Evolutionary conservation across 2,888 invertebrate genomes (phyloP).

Genomic region (Bellardia pandia): DNA sequence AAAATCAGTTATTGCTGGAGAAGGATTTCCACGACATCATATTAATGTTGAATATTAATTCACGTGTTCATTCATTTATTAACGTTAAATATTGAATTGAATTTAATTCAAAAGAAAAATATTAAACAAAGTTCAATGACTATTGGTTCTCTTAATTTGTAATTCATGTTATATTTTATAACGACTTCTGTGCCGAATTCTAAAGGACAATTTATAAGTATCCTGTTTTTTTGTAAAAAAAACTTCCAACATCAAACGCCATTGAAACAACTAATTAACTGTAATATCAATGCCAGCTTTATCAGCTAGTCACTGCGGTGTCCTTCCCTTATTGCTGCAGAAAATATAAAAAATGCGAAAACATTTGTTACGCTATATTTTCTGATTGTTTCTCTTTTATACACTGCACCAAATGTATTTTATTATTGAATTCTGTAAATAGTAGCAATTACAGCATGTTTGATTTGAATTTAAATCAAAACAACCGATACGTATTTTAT

Average conservation of each 20-base stretch:
- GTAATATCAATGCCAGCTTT: background rate
- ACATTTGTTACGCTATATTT: conserved; percentile 20
- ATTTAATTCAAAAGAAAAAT: background rate
- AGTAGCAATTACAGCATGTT: conserved; percentile 37
- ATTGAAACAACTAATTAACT: background rate
- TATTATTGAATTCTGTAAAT: conserved; percentile 53
- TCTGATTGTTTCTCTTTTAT: conserved; percentile 17
- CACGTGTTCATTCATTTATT: background rate
- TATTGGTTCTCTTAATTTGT: background rate
- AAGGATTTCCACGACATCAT: conserved; percentile 51
- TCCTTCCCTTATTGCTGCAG: conserved; percentile 20
- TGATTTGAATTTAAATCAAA: conserved; percentile 60
- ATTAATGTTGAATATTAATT: conserved; percentile 21
- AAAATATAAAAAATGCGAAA: background rate
- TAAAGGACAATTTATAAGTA: background rate
- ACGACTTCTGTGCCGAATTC: background rate
- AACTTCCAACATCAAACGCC: background rate
- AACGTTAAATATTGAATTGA: background rate
- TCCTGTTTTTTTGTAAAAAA: background rate
- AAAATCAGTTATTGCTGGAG: conserved; percentile 61
- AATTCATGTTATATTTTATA: background rate
- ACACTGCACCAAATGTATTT: conserved; percentile 24
- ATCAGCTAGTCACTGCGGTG: background rate
- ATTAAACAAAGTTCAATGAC: background rate
- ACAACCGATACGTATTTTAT: conserved; percentile 35